phyloP scores from a whole-genome alignment of 1,140 invertebrate species.

The Ephestia elutella region DNA sequence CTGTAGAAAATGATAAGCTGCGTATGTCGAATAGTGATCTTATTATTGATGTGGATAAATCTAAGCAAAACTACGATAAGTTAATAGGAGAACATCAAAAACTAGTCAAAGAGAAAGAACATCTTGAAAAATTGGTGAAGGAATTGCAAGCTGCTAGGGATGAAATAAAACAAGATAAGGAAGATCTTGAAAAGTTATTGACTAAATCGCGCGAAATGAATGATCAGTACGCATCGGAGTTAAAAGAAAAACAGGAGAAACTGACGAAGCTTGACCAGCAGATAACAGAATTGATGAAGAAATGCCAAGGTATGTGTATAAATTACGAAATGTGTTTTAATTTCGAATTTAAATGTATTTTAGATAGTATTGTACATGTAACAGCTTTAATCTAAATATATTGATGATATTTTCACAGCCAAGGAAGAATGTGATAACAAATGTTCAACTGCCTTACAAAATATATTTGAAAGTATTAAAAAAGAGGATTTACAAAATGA shows the following conservation, averaged over 20 bases:
- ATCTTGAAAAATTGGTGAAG: neutral
- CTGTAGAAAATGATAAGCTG: neutral
- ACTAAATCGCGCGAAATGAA: neutral
- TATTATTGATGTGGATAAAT: neutral
- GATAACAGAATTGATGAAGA: slow-evolving; percentile 1
- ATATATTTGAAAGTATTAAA: slow-evolving; percentile 22
- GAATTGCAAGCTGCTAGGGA: neutral
- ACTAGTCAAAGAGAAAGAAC: neutral
- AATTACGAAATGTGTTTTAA: too few relatives aligned
- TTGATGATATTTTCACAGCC: slow-evolving; percentile 14
- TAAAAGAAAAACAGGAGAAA: slow-evolving; percentile 25
- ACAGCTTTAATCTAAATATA: neutral
- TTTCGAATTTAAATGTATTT: too few relatives aligned
- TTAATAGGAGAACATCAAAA: neutral
- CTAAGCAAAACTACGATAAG: neutral
- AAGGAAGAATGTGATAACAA: slow-evolving; percentile 13
- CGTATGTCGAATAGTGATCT: neutral
- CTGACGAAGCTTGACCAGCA: slow-evolving; percentile 19
- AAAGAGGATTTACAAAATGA: slow-evolving; percentile 19
- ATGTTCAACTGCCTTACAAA: slow-evolving; percentile 19
- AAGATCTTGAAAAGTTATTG: neutral
- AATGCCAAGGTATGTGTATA: neutral
- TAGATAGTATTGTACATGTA: too few relatives aligned
- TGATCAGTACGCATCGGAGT: slow-evolving; percentile 10
- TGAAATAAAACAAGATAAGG: neutral